Evolutionary conservation across 64 coral and sea anemone species (phyloP).

Genomic region (Montipora foliosa): DNA sequence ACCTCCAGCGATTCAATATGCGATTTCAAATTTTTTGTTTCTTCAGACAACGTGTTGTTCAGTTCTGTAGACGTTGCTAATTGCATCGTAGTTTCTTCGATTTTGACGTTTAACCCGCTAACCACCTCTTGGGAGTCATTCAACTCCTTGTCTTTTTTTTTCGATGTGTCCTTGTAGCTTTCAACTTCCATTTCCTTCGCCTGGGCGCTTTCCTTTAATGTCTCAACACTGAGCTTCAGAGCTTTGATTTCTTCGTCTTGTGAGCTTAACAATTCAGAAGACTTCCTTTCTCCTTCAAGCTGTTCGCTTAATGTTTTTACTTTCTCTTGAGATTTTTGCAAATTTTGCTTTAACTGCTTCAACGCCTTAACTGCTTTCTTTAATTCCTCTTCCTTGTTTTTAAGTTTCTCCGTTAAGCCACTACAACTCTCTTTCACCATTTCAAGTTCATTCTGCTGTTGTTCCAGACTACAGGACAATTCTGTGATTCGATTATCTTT

Average conservation of each 20-base stretch:
- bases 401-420: slow-evolving; percentile 32
- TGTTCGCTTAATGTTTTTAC: slow-evolving; percentile 46
- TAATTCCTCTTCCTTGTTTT: slow-evolving; percentile 68
- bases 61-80: slow-evolving; percentile 64
- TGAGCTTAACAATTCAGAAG: slow-evolving; percentile 25
- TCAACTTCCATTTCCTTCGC: slow-evolving; percentile 56
- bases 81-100: slow-evolving; percentile 61
- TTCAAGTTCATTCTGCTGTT: slow-evolving; percentile 37
- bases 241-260: slow-evolving; percentile 48
- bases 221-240: slow-evolving; percentile 46
- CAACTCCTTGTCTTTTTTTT: slow-evolving; percentile 63
- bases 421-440: slow-evolving; percentile 54
- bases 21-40: slow-evolving; percentile 61
- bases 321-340: slow-evolving; percentile 65
- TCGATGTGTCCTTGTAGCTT: slow-evolving; percentile 33
- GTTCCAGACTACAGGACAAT: slow-evolving; percentile 15
- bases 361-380: slow-evolving; percentile 48
- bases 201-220: slow-evolving; percentile 44
- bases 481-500: slow-evolving; percentile 10
- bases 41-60: slow-evolving; percentile 40
- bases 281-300: slow-evolving; percentile 40
- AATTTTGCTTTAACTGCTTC: slow-evolving; percentile 50
- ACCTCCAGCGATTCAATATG: slow-evolving; percentile 19
- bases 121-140: slow-evolving; percentile 75
- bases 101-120: slow-evolving; percentile 65